Percentiles rank a stretch among this genome's conserved stretches.
Evolutionary conservation across 2,113 vertebrate species (phyloP).

Genomic region (Catharus fuscescens): DNA sequence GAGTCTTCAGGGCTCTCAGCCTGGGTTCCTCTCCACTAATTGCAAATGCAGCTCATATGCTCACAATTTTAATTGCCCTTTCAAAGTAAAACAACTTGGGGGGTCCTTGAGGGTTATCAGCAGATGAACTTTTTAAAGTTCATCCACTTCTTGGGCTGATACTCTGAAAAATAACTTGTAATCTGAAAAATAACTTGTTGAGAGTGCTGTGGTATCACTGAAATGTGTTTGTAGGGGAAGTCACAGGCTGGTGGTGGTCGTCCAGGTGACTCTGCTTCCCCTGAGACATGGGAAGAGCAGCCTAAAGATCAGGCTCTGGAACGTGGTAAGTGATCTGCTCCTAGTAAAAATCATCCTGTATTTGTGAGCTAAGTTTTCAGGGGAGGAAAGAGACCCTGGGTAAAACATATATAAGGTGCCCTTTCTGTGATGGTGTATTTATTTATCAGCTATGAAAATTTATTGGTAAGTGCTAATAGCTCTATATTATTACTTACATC

Average conservation of each 20-base stretch:
- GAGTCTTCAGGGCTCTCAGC: background rate
- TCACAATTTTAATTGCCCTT: background rate
- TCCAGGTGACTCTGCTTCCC: background rate
- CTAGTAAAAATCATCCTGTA: background rate
- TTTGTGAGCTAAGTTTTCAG: background rate
- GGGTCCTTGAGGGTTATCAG: background rate
- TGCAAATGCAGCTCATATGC: background rate
- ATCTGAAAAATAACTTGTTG: background rate
- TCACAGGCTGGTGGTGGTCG: background rate
- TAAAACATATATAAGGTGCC: background rate
- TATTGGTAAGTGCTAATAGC: background rate
- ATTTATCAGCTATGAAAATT: background rate
- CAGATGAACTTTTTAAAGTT: background rate
- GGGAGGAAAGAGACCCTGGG: background rate
- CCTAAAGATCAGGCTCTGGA: background rate
- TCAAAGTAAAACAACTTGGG: background rate
- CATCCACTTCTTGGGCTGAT: background rate
- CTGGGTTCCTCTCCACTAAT: background rate
- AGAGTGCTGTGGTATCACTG: background rate
- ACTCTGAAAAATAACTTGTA: rapidly evolving
- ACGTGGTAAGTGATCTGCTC: background rate
- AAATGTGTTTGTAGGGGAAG: background rate
- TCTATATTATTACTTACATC: background rate
- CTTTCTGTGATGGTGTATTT: background rate
- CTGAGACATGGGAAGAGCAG: background rate